Percentiles rank a stretch among this genome's conserved stretches.
Conservation (phyloP, 2,797 vertebrate genomes). For the Gymnopithys bicolor region DNA sequence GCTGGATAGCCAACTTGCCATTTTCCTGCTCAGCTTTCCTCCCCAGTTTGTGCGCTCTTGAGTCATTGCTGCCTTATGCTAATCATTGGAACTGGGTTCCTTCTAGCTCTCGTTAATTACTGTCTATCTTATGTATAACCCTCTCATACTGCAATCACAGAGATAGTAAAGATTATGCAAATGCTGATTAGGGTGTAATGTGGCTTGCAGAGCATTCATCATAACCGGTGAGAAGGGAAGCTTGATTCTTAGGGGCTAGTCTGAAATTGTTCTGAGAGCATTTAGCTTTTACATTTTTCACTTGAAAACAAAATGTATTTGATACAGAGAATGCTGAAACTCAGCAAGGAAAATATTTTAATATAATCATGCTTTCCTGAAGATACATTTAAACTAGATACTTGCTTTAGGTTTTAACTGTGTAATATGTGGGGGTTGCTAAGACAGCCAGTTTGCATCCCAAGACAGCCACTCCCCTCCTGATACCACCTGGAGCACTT, state of each 20-base stretch:
- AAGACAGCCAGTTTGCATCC: neutral
- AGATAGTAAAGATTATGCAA: conserved; percentile 62
- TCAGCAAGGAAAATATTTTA: neutral
- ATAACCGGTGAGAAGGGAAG: neutral
- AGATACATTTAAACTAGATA: conserved; percentile 10
- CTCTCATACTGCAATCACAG: conserved; percentile 24
- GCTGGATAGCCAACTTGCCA: neutral
- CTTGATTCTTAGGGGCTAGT: neutral
- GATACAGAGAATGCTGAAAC: neutral
- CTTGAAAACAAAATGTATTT: neutral
- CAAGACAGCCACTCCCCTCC: neutral
- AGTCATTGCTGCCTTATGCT: conserved; percentile 20
- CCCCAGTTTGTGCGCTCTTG: neutral
- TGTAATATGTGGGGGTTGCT: neutral
- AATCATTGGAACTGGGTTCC: conserved; percentile 10
- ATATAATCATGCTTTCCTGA: neutral
- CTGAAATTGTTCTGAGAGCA: neutral
- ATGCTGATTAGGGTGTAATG: conserved; percentile 27
- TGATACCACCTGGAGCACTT: neutral
- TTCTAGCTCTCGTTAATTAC: conserved; percentile 49
- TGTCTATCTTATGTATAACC: conserved; percentile 57
- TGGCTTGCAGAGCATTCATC: conserved; percentile 15
- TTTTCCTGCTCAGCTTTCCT: neutral
- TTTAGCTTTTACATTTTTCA: neutral
- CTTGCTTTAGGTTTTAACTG: neutral